Base-by-base conservation (phyloP, 2,113 vertebrate species). In the Psilopsiagon aymara region DNA sequence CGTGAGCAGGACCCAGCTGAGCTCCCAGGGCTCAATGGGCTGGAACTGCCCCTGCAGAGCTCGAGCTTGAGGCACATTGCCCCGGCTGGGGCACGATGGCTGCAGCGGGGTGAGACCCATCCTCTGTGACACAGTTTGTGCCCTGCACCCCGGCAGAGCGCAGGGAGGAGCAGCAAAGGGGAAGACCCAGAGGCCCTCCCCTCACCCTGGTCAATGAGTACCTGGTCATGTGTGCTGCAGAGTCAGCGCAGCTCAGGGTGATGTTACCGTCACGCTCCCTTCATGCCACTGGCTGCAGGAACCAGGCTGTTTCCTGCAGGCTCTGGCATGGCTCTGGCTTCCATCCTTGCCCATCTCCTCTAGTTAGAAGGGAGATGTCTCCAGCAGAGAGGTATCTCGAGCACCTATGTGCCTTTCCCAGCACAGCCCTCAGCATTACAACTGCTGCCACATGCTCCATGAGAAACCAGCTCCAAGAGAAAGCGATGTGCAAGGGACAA, bases 201-300 rank as follows among this genome's bases (percentile, higher is more conserved):
- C 31, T 90, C 7, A 68, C 57, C 92, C 85, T 80, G 85, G 82
- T 93, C 94, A 94, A 64, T 92, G 92, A 90, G 85, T 93, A 64
- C 70, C 96, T 13, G 57, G 27, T 96, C 93, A 84, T 64, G 73
- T 9, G 96, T 31, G 70, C 91, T 52, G 87, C 93, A 33, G 23
- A 37, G 4, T 52, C 91, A 86, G 71, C 11, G 37, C 29, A 44
- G 78, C 62, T 82, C 77, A 0, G 6, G 2, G 59, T 62, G 82
- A 79, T 33, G 4, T 5, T 29, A 67, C 85, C 90, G 28, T 12
- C 84, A 3, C 3, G 1, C 23, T 92, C 60, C 84, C 77, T 17
- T 37, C 46, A 23, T 1, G 12, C 83, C 63, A 21, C 88, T 11
- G 47, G 5, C 84, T 63, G 71, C 70, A 64, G 12, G 53, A 53